Conservation (phyloP, 2,888 invertebrate genomes). For the Calephelis perditalis region DNA sequence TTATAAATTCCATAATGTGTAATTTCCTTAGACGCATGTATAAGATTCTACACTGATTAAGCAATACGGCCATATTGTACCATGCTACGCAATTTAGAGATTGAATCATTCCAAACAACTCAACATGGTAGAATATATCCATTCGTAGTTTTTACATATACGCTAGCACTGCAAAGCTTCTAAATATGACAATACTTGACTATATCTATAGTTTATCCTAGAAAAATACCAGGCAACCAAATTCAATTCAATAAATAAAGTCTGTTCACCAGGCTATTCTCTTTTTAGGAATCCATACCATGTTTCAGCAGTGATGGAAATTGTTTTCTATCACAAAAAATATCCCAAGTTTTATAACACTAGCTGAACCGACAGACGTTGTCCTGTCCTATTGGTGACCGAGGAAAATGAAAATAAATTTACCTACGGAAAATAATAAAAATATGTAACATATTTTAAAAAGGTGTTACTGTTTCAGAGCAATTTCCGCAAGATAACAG, state of each 20-base stretch:
- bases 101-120: constrained; percentile 4
- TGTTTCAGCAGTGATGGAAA: too few relatives aligned
- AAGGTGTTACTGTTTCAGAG: too few relatives aligned
- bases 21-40: constrained; percentile 54
- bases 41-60: constrained; percentile 60
- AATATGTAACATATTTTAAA: too few relatives aligned
- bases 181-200: constrained; percentile 56
- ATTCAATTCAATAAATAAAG: constrained; percentile 62
- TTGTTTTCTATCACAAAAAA: too few relatives aligned
- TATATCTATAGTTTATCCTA: constrained; percentile 58
- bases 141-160: constrained; percentile 32
- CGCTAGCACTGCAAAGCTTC: constrained; percentile 59
- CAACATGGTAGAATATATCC: constrained; percentile 9
- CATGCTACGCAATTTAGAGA: constrained; percentile 29
- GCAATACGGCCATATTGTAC: constrained; percentile 45
- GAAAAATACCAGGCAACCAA: constrained; percentile 60
- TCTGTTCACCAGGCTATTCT: too few relatives aligned
- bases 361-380: too few relatives aligned
- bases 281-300: too few relatives aligned
- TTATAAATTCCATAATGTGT: constrained; percentile 32
- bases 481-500: too few relatives aligned
- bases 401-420: too few relatives aligned
- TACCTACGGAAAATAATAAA: too few relatives aligned
- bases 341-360: too few relatives aligned
- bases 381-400: too few relatives aligned